A percentile compares a stretch with the other conserved stretches of the same genome.
Conservation (phyloP, 2,888 invertebrate genomes). For the Calameuta pallipes region DNA sequence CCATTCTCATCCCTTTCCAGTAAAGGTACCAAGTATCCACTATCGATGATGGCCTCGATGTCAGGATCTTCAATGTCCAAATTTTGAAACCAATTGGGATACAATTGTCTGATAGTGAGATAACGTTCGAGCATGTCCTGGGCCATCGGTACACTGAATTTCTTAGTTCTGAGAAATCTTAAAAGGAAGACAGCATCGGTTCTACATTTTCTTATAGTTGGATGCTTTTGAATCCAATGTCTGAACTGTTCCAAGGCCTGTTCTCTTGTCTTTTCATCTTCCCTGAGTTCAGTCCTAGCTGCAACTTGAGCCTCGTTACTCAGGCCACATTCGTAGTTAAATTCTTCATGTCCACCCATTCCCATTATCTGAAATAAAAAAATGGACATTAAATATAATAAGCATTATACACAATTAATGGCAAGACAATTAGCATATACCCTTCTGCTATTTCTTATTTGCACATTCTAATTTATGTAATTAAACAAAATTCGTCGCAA, state of each 20-base stretch:
- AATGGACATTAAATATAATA: neutral
- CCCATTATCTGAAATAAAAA: constrained; percentile 32
- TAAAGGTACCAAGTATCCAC: constrained; percentile 82
- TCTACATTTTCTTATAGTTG: constrained; percentile 83
- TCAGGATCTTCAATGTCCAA: constrained; percentile 84
- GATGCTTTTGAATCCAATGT: constrained; percentile 86
- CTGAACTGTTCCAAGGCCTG: constrained; percentile 83
- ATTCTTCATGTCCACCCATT: constrained; percentile 32
- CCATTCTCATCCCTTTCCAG: constrained; percentile 81
- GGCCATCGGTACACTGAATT: constrained; percentile 86
- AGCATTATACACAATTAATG: neutral
- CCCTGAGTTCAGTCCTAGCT: constrained; percentile 74
- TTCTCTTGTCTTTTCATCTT: constrained; percentile 80
- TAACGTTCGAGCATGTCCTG: constrained; percentile 91
- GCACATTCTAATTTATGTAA: neutral
- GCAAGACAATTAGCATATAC: neutral
- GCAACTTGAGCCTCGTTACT: constrained; percentile 40
- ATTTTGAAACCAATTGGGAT: constrained; percentile 88
- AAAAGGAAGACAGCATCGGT: constrained; percentile 85
- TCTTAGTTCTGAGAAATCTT: constrained; percentile 87
- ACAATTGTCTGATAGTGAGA: constrained; percentile 84
- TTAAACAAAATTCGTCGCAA: neutral
- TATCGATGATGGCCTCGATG: constrained; percentile 82
- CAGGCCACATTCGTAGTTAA: constrained; percentile 48
- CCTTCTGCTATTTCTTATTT: neutral